Evolutionary conservation across 2,888 invertebrate species (phyloP), one percentile per base, ranked within the genome.

Genomic region (Apodemia duryi): DNA sequence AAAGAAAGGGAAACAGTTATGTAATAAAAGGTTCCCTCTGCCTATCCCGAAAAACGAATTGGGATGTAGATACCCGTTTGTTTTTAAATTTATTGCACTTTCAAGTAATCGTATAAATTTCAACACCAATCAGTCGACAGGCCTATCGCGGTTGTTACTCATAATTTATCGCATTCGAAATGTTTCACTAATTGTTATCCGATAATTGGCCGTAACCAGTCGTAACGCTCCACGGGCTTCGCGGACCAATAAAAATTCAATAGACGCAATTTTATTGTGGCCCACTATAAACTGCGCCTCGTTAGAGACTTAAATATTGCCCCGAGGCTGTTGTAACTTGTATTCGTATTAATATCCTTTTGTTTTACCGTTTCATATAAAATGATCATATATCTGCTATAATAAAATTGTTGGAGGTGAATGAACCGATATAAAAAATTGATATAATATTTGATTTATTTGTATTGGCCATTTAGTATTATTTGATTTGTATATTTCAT

Each of bases 101-200:
- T 38, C 29, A 57, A 6, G 9, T 29, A 57, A 57, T 29, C 6
- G 13, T 29, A 57, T 57, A 13, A 57, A 6, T 32, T 32, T 60
- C 35, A 60, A 60, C 57, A 57, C 57, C 57, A 57, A 57, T 57
- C 57, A 60, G 6, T 4, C 35, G 35, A 32, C 57, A 57, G 35
- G 35, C 32, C 57, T 7, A 60, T 60, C 57, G 35, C 35, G 35
- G n/a, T 60, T 21, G 21, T 51, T 51, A n/a, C 49, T 51, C n/a
- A 51, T 51, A 32, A 35, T 60, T 60, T 60, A 60, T 60, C 57
- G 35, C 6, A 32, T 57, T 32, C 6, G 38, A 65, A 66, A 67
- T 63, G 64, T 51, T 65, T 32, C 49, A 67, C 78, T 83, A 83
- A 83, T 83, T 81, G 81, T 77, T 83, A 80, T 81, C 74, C 74